A percentile compares a stretch with the other conserved stretches of the same genome.
These are phyloP conservation scores for Eurosta solidaginis DNA, from an alignment of 1,140 invertebrate species.

Conservation along the genomic window DNA sequence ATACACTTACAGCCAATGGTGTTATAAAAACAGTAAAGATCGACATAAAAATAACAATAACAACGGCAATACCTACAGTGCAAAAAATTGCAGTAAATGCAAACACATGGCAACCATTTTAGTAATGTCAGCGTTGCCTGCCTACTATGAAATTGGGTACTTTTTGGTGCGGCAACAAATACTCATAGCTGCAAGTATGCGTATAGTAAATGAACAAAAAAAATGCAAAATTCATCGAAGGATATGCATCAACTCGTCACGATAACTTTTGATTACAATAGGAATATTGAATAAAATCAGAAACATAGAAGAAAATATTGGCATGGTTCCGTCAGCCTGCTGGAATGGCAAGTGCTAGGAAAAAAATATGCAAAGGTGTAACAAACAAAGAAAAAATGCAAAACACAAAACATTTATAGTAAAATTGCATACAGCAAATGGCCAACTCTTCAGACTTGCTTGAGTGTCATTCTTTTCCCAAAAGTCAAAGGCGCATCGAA, in stretches of 20 bases:
- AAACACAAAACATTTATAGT: background rate
- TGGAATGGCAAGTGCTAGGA: background rate
- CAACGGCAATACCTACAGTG: background rate
- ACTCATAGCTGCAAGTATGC: background rate
- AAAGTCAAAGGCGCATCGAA: background rate
- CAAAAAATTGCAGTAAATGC: background rate
- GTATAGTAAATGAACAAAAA: background rate
- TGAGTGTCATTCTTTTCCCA: background rate
- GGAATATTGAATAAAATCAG: constrained; percentile 22
- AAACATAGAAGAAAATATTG: constrained; percentile 1
- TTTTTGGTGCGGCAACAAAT: background rate
- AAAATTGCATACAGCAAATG: background rate
- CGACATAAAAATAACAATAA: constrained; percentile 10
- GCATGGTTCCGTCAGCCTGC: background rate
- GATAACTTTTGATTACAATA: constrained; percentile 26
- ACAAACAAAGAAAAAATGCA: background rate
- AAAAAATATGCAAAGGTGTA: too few relatives aligned
- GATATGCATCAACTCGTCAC: background rate
- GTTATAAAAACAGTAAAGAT: constrained; percentile 20
- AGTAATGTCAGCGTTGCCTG: background rate
- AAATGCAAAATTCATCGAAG: too few relatives aligned
- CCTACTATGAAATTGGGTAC: background rate
- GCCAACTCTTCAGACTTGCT: background rate
- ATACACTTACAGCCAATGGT: background rate
- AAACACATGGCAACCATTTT: background rate